These are phyloP conservation scores for Discoglossus pictus DNA, from an alignment of 2,797 vertebrate genomes.

Conservation along the genomic window DNA sequence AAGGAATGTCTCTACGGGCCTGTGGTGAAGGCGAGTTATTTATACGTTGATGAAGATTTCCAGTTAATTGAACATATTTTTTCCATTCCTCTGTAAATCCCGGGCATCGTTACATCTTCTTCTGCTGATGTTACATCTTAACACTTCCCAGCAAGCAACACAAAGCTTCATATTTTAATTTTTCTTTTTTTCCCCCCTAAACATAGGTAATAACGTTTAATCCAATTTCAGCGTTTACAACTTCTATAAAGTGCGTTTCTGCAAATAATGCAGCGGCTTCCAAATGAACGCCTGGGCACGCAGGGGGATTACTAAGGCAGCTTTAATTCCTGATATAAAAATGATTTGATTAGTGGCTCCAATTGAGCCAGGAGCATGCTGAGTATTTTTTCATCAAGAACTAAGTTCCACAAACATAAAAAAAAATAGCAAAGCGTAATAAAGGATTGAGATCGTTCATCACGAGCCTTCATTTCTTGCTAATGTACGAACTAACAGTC, in stretches of 20 bases:
- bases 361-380: constrained; percentile 23
- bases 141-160: not conserved
- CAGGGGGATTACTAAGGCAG: constrained; percentile 32
- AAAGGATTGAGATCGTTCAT: constrained; percentile 3
- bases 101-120: too few species aligned
- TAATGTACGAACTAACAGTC: not conserved
- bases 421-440: constrained; percentile 21
- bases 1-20: too few species aligned
- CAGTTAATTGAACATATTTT: too few species aligned
- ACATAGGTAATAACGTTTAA: constrained; percentile 37
- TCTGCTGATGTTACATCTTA: not conserved
- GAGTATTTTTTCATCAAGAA: constrained; percentile 26
- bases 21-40: too few species aligned
- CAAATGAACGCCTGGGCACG: constrained; percentile 28
- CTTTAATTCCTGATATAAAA: constrained; percentile 44
- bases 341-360: constrained; percentile 45
- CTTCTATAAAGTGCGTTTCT: constrained; percentile 40
- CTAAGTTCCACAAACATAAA: constrained; percentile 18
- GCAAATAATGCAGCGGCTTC: constrained; percentile 23
- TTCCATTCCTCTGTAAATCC: too few species aligned
- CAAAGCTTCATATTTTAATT: not conserved
- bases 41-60: too few species aligned
- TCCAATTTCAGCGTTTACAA: constrained; percentile 47
- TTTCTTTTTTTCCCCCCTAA: too few species aligned
- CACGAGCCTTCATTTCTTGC: not conserved